phyloP scores from a whole-genome alignment of 2,888 invertebrate genomes.

The Cataglyphis rosenhaueri region DNA sequence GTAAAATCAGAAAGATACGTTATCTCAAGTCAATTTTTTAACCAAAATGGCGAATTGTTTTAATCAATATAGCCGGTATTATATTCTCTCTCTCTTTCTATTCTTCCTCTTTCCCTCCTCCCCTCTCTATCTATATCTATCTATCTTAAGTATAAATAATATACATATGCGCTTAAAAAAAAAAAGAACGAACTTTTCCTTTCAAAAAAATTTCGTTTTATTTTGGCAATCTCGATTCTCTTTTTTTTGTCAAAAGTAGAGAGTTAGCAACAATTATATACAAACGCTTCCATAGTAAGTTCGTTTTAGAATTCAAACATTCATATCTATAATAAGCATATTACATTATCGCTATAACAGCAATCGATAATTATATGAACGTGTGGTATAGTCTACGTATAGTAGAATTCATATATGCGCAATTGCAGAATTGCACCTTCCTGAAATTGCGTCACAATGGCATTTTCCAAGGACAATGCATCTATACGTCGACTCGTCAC shows the following conservation, averaged over 20 bases:
- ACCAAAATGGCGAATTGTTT: neutral
- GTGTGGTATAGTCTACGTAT: neutral
- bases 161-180: neutral
- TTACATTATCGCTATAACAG: neutral
- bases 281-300: neutral
- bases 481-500: neutral
- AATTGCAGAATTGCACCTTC: constrained; percentile 32
- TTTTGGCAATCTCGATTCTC: neutral
- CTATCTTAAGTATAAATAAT: neutral
- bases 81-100: too few relatives aligned
- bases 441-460: neutral
- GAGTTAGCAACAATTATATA: neutral
- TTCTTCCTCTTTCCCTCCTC: neutral
- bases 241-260: neutral
- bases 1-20: neutral
- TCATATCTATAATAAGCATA: neutral
- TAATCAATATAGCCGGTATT: neutral
- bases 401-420: constrained; percentile 14
- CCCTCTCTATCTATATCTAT: neutral
- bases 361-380: constrained; percentile 39
- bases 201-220: neutral
- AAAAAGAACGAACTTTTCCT: neutral
- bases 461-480: constrained; percentile 3
- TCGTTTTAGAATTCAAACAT: neutral
- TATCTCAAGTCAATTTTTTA: neutral